A percentile compares a stretch with the other conserved stretches of the same genome.
These are phyloP conservation scores for Acleris literana DNA, from an alignment of 2,888 invertebrate species.

Conservation along the genomic window DNA sequence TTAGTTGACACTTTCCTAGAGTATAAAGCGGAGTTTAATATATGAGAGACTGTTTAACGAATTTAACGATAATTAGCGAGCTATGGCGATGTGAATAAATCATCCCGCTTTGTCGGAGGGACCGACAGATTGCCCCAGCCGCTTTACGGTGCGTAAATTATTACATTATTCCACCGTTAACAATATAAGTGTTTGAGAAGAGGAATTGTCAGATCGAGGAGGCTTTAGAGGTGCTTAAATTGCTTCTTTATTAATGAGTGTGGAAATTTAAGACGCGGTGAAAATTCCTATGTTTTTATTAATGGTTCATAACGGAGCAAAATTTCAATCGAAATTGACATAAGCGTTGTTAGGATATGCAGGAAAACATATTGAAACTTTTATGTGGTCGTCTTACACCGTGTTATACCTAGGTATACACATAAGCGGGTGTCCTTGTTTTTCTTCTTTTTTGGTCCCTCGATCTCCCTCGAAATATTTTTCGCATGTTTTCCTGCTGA, in stretches of 20 bases:
- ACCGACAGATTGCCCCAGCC: slow-evolving; percentile 37
- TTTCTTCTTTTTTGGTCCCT: no score
- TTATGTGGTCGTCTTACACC: no score
- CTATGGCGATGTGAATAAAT: slow-evolving; percentile 41
- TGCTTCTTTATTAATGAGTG: not conserved
- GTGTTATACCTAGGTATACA: no score
- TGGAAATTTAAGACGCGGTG: not conserved
- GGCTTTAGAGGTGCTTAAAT: not conserved
- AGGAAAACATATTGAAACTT: no score
- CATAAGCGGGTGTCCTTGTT: no score
- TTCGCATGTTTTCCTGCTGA: no score
- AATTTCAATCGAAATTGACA: no score
- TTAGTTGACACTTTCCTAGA: slow-evolving; percentile 26
- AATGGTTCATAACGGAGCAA: no score
- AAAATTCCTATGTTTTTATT: no score
- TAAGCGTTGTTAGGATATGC: no score
- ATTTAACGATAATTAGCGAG: slow-evolving; percentile 44
- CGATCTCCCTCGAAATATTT: no score
- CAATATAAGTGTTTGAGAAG: slow-evolving; percentile 28
- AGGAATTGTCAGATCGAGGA: slow-evolving; percentile 16
- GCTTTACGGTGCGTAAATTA: slow-evolving; percentile 31
- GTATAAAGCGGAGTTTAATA: slow-evolving; percentile 33
- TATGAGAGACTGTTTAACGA: slow-evolving; percentile 36
- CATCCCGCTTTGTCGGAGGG: slow-evolving; percentile 39
- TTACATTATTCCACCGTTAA: slow-evolving; percentile 34